A percentile compares a stretch with the other conserved stretches of the same genome.
These are phyloP conservation scores for Carassius auratus DNA, from an alignment of 2,113 vertebrate genomes.

Conservation along the genomic window DNA sequence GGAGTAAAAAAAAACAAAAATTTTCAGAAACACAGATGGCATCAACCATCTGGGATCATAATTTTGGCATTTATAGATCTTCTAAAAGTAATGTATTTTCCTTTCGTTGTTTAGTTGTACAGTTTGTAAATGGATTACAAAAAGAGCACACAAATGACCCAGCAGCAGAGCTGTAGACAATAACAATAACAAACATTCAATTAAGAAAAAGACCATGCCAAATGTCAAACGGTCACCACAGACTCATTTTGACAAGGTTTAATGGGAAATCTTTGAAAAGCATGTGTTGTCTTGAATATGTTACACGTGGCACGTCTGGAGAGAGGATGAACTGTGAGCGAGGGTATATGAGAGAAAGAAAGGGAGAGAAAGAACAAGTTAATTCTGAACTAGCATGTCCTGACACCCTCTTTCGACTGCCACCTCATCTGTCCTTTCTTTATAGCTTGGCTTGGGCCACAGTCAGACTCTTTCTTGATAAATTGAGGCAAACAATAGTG, in stretches of 20 bases:
- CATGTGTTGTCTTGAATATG: conserved; percentile 69
- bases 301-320: conserved; percentile 82
- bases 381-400: conserved; percentile 33
- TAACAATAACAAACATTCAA: background rate
- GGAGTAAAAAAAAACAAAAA: background rate
- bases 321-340: conserved; percentile 69
- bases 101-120: background rate
- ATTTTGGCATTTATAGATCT: conserved; percentile 1
- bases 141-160: background rate
- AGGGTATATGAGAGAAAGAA: conserved; percentile 63
- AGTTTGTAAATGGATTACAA: background rate
- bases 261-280: conserved; percentile 45
- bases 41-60: background rate
- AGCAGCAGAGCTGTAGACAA: background rate
- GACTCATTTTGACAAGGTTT: conserved; percentile 58
- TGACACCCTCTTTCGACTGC: conserved; percentile 20
- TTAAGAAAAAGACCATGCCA: conserved; percentile 62
- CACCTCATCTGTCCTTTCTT: conserved; percentile 40
- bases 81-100: conserved; percentile 24
- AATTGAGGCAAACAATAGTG: conserved; percentile 47
- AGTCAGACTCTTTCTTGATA: conserved; percentile 42
- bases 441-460: conserved; percentile 6
- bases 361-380: conserved; percentile 22
- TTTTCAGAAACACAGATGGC: background rate
- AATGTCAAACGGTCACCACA: conserved; percentile 64